phyloP scores from a whole-genome alignment of 2,888 invertebrate species.

The Netelia fuscicornis region DNA sequence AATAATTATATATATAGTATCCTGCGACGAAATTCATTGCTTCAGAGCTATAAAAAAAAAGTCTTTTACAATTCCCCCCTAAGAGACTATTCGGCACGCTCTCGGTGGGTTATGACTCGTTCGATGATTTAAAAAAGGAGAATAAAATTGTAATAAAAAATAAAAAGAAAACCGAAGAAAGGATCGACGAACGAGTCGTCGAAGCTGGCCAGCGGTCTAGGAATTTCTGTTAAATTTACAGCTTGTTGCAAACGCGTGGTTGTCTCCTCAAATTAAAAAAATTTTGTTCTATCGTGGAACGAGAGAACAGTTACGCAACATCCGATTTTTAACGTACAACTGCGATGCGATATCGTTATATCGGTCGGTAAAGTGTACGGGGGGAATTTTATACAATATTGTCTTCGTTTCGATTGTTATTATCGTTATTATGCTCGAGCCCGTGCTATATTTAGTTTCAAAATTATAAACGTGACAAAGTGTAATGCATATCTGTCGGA shows the following conservation, averaged over 20 bases:
- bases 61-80: constrained; percentile 24
- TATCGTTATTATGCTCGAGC: neutral
- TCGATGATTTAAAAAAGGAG: neutral
- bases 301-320: constrained; percentile 55
- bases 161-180: constrained; percentile 24
- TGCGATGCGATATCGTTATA: constrained; percentile 4
- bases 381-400: constrained; percentile 14
- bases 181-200: constrained; percentile 37
- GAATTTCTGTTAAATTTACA: constrained; percentile 33
- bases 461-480: constrained; percentile 7
- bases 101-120: neutral
- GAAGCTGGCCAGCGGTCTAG: constrained; percentile 12
- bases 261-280: constrained; percentile 10
- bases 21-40: constrained; percentile 38
- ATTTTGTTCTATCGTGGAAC: constrained; percentile 36
- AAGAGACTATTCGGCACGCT: neutral
- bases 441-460: neutral
- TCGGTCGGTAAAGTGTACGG: neutral
- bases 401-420: constrained; percentile 1
- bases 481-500: constrained; percentile 1
- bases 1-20: constrained; percentile 17
- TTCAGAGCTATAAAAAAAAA: constrained; percentile 37
- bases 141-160: constrained; percentile 9
- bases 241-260: constrained; percentile 21
- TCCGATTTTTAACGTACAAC: constrained; percentile 58